Percentiles rank a stretch among this genome's conserved stretches.
Conservation (phyloP, 2,888 invertebrate genomes). For the Phlogophora meticulosa region DNA sequence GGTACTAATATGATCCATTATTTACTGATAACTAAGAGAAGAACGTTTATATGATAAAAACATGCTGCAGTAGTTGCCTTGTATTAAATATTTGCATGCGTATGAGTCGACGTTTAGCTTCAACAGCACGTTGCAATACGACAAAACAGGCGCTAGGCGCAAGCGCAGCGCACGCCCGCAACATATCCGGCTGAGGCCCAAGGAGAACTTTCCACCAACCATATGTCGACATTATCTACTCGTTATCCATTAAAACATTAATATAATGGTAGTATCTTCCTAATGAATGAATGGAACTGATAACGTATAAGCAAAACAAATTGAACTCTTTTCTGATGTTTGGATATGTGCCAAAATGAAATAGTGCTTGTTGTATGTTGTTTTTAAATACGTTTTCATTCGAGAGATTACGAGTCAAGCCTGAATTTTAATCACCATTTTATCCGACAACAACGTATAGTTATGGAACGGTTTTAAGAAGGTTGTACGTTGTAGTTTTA, state of each 20-base stretch:
- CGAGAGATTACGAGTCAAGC: conserved; percentile 6
- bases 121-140: conserved; percentile 33
- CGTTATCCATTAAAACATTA: conserved; percentile 38
- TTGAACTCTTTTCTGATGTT: conserved; percentile 37
- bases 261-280: conserved; percentile 23
- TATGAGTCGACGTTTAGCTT: conserved; percentile 14
- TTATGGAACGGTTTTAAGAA: not conserved
- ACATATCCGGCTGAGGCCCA: conserved; percentile 56
- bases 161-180: conserved; percentile 38
- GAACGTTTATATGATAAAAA: conserved; percentile 2
- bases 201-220: conserved; percentile 69
- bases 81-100: conserved; percentile 7
- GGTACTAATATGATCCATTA: conserved; percentile 11
- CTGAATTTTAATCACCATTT: not conserved
- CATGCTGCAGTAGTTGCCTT: not conserved
- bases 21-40: not conserved
- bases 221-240: conserved; percentile 47
- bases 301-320: conserved; percentile 21
- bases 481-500: not conserved
- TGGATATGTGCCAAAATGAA: conserved; percentile 42
- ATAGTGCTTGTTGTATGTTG: conserved; percentile 36
- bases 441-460: not conserved
- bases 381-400: conserved; percentile 33
- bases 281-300: conserved; percentile 35
- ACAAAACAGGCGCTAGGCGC: conserved; percentile 44